Evolutionary conservation across 2,113 vertebrate species (phyloP), one percentile per base, ranked within the genome.

Genomic region (Atrichornis clamosus): DNA sequence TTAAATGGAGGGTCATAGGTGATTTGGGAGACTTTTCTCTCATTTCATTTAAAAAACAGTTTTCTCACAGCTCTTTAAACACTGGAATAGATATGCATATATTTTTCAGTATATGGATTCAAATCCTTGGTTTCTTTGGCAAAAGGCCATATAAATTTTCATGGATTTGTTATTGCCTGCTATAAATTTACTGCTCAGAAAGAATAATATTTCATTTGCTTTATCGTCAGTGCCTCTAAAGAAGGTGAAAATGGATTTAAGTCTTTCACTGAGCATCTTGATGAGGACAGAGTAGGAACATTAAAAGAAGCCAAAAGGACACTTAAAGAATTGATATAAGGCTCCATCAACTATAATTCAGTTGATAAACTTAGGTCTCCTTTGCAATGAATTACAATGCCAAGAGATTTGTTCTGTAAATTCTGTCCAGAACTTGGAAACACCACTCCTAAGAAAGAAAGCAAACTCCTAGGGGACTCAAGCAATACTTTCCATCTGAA

Each of bases 161-260:
- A 83, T 82, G 95, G 81, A 91, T 94, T 95, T 97, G 88, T 96
- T 96, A 95, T 91, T 95, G 93, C 85, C 78, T 95, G 84, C 65
- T 96, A 87, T 95, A 94, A 97, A 95, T 95, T 96, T 91, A 80
- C 83, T 91, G 60, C 82, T 90, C 81, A 89, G 85, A 91, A 96
- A 87, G 82, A 94, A 92, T 73, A 96, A 95, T 91, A 96, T 92
- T 96, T 92, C 46, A 89, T 94, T 93, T 95, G 74, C 87, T 95
- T 96, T 97, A 92, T 90, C 2, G 1, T 89, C 0, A 0, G 49
- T 91, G 85, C 56, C 74, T 96, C 86, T 78, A 85, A 94, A 94
- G 70, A 89, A 65, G 76, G 91, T 96, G 96, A 93, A 96, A 97
- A 97, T 89, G 73, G 84, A 95, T 94, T 96, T 94, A 96, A 96